These are phyloP conservation scores for Triops longicaudatus DNA, from an alignment of 1,140 invertebrate species.

Conservation along the genomic window DNA sequence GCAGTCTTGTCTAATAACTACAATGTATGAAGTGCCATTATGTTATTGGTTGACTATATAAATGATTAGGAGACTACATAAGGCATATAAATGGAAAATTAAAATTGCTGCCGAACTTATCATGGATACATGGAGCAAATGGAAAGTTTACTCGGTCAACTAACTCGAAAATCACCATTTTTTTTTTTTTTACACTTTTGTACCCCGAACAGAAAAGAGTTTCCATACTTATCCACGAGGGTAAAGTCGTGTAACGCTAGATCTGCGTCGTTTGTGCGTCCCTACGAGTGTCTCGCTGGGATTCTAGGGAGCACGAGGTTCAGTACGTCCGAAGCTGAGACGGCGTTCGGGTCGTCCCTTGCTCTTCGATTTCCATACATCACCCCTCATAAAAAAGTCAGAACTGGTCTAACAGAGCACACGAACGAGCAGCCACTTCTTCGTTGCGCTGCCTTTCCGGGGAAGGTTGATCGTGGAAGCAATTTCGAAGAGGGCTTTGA, in stretches of 20 bases:
- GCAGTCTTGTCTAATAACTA: too few species aligned
- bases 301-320: neutral
- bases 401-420: neutral
- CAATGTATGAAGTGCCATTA: too few species aligned
- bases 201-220: neutral
- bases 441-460: too few species aligned
- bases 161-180: neutral
- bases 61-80: too few species aligned
- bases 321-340: neutral
- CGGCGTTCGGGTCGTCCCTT: neutral
- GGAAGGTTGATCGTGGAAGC: neutral
- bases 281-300: neutral
- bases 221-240: neutral
- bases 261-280: neutral
- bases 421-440: too few species aligned
- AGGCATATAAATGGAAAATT: too few species aligned
- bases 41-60: too few species aligned
- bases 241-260: neutral
- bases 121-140: too few species aligned
- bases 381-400: neutral
- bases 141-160: too few species aligned
- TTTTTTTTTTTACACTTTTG: neutral
- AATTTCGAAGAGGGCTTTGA: neutral
- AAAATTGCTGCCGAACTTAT: too few species aligned
- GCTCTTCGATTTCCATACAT: neutral